phyloP scores from a whole-genome alignment of 2,888 invertebrate species.

The Epirrita christyi region DNA sequence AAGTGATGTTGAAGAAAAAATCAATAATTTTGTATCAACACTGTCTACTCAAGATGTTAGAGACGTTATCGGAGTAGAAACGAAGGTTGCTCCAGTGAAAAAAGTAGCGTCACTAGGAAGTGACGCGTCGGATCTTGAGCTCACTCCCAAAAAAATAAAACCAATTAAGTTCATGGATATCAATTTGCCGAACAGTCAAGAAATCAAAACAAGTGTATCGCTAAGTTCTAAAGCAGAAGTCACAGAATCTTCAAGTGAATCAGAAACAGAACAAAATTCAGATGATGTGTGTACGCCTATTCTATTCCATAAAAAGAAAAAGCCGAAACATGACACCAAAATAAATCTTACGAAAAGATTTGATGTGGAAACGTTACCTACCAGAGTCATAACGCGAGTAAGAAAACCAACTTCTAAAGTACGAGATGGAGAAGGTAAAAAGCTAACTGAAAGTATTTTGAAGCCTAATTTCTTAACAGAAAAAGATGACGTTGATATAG shows the following conservation, averaged over 20 bases:
- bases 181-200: slow-evolving; percentile 71
- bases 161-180: slow-evolving; percentile 56
- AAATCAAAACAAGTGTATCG: slow-evolving; percentile 64
- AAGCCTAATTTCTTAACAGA: slow-evolving; percentile 56
- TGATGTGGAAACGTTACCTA: slow-evolving; percentile 57
- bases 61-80: slow-evolving; percentile 50
- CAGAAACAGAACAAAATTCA: slow-evolving; percentile 60
- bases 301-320: slow-evolving; percentile 52
- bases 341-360: slow-evolving; percentile 62
- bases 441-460: slow-evolving; percentile 48
- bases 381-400: slow-evolving; percentile 64
- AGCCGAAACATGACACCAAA: slow-evolving; percentile 49
- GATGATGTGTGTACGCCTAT: slow-evolving; percentile 59
- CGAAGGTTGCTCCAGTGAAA: slow-evolving; percentile 40
- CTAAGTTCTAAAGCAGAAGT: slow-evolving; percentile 38
- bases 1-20: slow-evolving; percentile 42
- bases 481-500: slow-evolving; percentile 61
- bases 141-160: slow-evolving; percentile 62
- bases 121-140: slow-evolving; percentile 63
- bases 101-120: slow-evolving; percentile 45
- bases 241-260: slow-evolving; percentile 65
- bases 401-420: slow-evolving; percentile 67
- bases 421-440: slow-evolving; percentile 43
- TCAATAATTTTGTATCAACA: slow-evolving; percentile 46
- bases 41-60: slow-evolving; percentile 49